Evolutionary conservation across 2,113 vertebrate genomes (phyloP).

Genomic region (Equus quagga): DNA sequence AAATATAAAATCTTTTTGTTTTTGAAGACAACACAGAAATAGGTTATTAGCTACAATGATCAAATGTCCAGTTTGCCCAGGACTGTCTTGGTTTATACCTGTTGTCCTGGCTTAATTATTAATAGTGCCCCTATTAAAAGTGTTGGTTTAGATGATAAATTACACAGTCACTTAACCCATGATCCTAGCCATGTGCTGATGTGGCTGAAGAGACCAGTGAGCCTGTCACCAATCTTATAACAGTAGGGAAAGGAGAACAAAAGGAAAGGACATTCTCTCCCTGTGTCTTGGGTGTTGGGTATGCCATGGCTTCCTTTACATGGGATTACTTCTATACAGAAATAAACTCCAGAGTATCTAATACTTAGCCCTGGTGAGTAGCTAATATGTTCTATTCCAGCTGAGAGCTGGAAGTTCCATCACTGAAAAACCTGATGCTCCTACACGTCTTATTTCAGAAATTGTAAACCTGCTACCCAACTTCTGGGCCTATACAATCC

Average conservation of each 20-base stretch:
- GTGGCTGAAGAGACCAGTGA: neutral
- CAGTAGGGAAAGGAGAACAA: neutral
- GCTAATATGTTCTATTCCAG: neutral
- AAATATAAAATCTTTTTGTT: neutral
- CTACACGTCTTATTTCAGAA: neutral
- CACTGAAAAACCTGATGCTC: neutral
- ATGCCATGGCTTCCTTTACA: neutral
- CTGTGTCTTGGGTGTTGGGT: neutral
- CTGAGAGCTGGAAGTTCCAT: neutral
- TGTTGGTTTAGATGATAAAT: neutral
- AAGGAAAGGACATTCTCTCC: neutral
- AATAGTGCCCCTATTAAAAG: neutral
- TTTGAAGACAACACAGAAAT: neutral
- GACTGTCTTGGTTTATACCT: neutral
- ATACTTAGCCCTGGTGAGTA: neutral
- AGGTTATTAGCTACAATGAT: neutral
- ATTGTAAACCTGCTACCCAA: neutral
- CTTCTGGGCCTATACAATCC: neutral
- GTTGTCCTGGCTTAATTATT: neutral
- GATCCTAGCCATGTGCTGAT: neutral
- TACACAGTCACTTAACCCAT: neutral
- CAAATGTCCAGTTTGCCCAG: neutral
- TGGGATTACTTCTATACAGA: neutral
- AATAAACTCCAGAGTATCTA: neutral
- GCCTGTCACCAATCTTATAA: neutral